Evolutionary conservation across 1,140 invertebrate genomes (phyloP), one percentile per base, ranked within the genome.

Genomic region (Neodiprion fabricii): DNA sequence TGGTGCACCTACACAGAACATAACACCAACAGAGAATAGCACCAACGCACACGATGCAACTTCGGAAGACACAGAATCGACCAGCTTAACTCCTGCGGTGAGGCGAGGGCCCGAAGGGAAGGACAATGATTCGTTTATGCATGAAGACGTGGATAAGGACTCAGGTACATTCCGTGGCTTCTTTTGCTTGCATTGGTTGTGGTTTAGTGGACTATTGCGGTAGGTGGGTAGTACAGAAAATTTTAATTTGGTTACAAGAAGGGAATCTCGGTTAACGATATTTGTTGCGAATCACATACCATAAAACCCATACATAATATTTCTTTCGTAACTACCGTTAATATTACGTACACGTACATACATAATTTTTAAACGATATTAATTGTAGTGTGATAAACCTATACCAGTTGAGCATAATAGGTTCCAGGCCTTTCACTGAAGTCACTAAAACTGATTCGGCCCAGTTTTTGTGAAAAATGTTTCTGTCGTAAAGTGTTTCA

Each of bases 31-130:
- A 4, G 86, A 86, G 65, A 86, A 79, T 48, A 83, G 76, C 28
- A 78, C 81, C 11, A 82, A 67, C 48, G 72, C 81, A 23, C 78
- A 78, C 50, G 82, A 85, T 48, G 79, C 76, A 71, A 71, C 74
- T 48, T 80, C 77, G 50, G 87, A 90, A 50, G 90, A 92, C 73
- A 90, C 89, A 73, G 89, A 91, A 76, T 89, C 89, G 75, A 90
- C 88, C 76, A 84, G 87, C 0, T 85, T 91, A 75, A 81, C 88
- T 67, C 78, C 87, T 53, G 82, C 89, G 76, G 89, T 91, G 1
- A 85, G 93, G 14, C 91, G 91, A 86, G 93, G 92, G 47, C 94
- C 94, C 1, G 94, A 95, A 78, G 94, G 94, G 61, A 94, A 95
- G 83, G 94, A 95, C 81, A 93, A 94, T 83, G 94, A 95, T 78